Percentiles rank a stretch among this genome's conserved stretches.
Evolutionary conservation across 1,140 invertebrate genomes (phyloP).

Genomic region (Rhopalosiphum padi): DNA sequence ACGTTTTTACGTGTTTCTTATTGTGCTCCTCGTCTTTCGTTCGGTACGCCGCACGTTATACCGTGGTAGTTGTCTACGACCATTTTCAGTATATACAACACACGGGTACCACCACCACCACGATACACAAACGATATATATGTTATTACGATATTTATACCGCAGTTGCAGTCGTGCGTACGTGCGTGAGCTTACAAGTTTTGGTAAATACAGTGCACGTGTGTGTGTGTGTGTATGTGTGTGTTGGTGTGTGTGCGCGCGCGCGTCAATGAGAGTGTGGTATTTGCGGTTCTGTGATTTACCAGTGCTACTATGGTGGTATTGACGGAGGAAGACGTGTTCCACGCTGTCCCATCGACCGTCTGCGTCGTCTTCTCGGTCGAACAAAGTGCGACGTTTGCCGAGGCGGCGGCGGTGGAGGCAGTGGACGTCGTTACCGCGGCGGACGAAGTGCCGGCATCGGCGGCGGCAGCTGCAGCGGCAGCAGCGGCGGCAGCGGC

Average conservation of each 20-base stretch:
- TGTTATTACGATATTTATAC: background rate
- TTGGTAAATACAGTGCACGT: background rate
- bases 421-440: background rate
- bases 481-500: constrained; percentile 54
- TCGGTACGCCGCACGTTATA: background rate
- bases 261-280: no score
- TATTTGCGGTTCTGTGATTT: constrained; percentile 8
- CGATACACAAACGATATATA: background rate
- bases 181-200: background rate
- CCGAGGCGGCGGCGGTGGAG: constrained; percentile 70
- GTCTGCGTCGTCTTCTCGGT: constrained; percentile 90
- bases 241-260: no score
- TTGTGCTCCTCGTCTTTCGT: background rate
- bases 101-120: background rate
- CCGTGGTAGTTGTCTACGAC: background rate
- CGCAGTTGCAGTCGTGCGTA: background rate
- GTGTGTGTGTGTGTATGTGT: background rate
- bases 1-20: background rate
- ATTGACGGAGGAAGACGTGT: background rate
- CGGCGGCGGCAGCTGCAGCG: constrained; percentile 69
- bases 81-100: background rate
- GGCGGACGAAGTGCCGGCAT: constrained; percentile 75
- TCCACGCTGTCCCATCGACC: constrained; percentile 65
- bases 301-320: constrained; percentile 42
- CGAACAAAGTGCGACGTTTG: constrained; percentile 73